These are phyloP conservation scores for Bubo bubo DNA, from an alignment of 2,113 vertebrate genomes.

Conservation along the genomic window DNA sequence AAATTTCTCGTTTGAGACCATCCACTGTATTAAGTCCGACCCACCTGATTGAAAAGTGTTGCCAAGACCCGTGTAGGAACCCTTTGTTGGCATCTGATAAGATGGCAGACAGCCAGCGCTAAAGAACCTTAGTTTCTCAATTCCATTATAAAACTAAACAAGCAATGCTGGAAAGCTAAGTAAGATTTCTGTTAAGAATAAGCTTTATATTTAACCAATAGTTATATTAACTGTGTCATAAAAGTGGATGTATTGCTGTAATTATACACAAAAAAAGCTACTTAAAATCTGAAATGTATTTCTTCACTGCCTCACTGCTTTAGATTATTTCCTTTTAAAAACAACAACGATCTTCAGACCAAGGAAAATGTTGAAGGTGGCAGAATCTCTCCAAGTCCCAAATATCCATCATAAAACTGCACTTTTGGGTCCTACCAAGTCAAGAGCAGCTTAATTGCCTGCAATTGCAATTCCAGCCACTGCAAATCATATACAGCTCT, in stretches of 20 bases:
- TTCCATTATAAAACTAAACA: neutral
- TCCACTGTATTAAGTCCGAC: neutral
- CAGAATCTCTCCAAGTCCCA: neutral
- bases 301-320: neutral
- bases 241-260: neutral
- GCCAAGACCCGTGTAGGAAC: neutral
- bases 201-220: neutral
- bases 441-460: conserved; percentile 18
- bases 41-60: neutral
- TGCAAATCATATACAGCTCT: conserved; percentile 51
- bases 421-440: neutral
- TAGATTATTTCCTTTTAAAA: neutral
- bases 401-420: neutral
- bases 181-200: neutral
- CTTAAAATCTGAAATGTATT: neutral
- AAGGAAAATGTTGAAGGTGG: neutral
- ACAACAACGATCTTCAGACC: neutral
- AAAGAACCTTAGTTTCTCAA: neutral
- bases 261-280: neutral
- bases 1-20: neutral
- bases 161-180: neutral
- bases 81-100: neutral
- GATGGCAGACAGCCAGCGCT: neutral
- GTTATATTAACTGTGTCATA: neutral
- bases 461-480: conserved; percentile 16